Evolutionary conservation across 2,888 invertebrate genomes (phyloP).

Genomic region (Thysanoteuthis rhombus): DNA sequence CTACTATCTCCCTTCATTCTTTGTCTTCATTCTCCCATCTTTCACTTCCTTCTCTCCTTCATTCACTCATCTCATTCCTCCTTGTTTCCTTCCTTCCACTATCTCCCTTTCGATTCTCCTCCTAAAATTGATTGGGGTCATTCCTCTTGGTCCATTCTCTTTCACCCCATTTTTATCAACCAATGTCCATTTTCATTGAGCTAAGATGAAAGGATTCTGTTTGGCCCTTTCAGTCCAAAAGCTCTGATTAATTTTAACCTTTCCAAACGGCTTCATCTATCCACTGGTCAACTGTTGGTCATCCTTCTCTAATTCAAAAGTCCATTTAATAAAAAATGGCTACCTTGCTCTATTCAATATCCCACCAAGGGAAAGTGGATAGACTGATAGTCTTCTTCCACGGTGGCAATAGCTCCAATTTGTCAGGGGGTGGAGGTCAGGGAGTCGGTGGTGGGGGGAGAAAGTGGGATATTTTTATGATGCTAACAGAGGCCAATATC

Average conservation of each 20-base stretch:
- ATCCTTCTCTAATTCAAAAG: background rate
- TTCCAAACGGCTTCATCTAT: background rate
- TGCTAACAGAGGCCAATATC: slow-evolving; percentile 12
- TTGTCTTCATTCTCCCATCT: background rate
- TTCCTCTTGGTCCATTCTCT: background rate
- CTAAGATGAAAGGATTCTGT: background rate
- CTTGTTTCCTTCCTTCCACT: background rate
- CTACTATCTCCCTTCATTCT: background rate
- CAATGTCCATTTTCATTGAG: background rate
- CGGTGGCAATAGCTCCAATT: background rate
- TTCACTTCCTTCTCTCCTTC: background rate
- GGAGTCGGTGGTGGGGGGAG: background rate
- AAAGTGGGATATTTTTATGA: background rate
- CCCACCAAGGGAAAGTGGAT: background rate
- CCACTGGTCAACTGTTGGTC: background rate
- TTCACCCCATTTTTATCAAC: background rate
- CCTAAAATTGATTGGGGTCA: background rate
- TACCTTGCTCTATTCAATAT: background rate
- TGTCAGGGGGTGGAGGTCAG: background rate
- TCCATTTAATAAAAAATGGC: background rate
- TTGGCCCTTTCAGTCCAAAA: slow-evolving; percentile 12
- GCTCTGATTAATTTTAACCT: slow-evolving; percentile 12
- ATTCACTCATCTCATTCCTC: no score
- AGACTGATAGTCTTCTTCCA: background rate
- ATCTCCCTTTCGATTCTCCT: no score